Evolutionary conservation across 2,797 vertebrate species (phyloP).

Genomic region (Lithobates pipiens): DNA sequence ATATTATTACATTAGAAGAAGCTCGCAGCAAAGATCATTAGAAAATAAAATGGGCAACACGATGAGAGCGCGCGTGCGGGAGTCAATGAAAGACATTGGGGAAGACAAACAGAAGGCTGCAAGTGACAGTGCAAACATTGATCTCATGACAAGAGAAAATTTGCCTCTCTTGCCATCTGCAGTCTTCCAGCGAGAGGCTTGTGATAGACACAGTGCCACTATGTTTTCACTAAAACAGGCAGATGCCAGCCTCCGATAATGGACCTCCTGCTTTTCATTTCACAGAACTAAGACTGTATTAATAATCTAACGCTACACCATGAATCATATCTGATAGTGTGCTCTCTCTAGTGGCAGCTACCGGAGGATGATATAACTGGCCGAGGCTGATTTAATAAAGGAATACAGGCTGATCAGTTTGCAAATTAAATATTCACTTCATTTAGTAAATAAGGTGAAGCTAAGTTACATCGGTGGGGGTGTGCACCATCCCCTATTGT

Average conservation of each 20-base stretch:
- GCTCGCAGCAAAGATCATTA: not conserved
- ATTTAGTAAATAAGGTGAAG: too few species aligned
- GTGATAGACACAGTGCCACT: slow-evolving; percentile 11
- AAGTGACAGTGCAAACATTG: slow-evolving; percentile 31
- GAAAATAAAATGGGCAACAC: slow-evolving; percentile 9
- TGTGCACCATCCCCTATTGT: too few species aligned
- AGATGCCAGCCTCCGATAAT: slow-evolving; percentile 19
- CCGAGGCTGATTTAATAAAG: too few species aligned
- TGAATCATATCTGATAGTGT: not conserved
- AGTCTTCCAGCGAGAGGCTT: not conserved
- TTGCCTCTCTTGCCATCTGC: slow-evolving; percentile 30
- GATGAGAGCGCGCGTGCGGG: not conserved
- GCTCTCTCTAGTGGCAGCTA: too few species aligned
- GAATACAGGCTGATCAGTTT: too few species aligned
- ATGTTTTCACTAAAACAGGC: slow-evolving; percentile 43
- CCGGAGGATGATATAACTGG: too few species aligned
- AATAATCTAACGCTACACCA: not conserved
- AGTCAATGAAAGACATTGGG: slow-evolving; percentile 6
- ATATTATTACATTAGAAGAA: slow-evolving; percentile 48
- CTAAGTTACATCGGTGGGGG: too few species aligned
- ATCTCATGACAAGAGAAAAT: slow-evolving; percentile 18
- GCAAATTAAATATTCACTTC: too few species aligned
- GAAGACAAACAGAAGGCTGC: slow-evolving; percentile 29
- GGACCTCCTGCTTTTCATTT: slow-evolving; percentile 7
- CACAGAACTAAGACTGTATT: not conserved